A percentile compares a stretch with the other conserved stretches of the same genome.
Conservation (phyloP, 35 echinoderm and acorn worm species). For the Heliocidaris tuberculata region DNA sequence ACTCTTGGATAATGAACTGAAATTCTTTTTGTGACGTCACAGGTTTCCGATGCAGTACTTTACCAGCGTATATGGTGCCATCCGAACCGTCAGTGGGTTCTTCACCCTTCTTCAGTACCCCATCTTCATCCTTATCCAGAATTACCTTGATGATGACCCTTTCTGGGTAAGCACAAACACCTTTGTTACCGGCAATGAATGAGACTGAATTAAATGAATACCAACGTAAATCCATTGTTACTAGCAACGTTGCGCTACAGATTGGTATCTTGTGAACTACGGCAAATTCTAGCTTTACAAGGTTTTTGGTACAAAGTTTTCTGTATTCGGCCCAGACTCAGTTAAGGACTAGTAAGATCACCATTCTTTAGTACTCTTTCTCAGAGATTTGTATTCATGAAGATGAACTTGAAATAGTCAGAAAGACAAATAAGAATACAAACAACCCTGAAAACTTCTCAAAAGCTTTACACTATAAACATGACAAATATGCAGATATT, state of each 20-base stretch:
- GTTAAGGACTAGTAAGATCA: too few species aligned
- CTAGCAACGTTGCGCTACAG: neutral
- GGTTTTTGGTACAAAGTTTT: neutral
- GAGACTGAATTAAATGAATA: neutral
- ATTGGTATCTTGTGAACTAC: neutral
- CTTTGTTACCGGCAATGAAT: neutral
- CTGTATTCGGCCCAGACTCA: neutral
- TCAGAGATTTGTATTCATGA: too few species aligned
- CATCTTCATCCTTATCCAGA: conserved; percentile 1
- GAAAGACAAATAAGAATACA: too few species aligned
- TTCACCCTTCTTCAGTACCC: conserved; percentile 33
- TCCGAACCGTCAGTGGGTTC: conserved; percentile 22
- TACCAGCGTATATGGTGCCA: conserved; percentile 23
- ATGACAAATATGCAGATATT: too few species aligned
- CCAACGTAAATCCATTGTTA: neutral
- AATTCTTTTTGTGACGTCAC: neutral
- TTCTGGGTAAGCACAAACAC: conserved; percentile 21
- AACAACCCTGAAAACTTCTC: too few species aligned
- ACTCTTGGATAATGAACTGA: too few species aligned
- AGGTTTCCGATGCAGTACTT: conserved; percentile 39
- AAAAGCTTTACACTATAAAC: too few species aligned
- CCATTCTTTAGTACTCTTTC: too few species aligned
- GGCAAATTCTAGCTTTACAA: neutral
- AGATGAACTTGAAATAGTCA: too few species aligned
- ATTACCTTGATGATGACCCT: conserved; percentile 20